Percentiles rank a stretch among this genome's conserved stretches.
These are phyloP conservation scores for Aradophagus sp. DNA, from an alignment of 1,140 invertebrate species.

Conservation along the genomic window DNA sequence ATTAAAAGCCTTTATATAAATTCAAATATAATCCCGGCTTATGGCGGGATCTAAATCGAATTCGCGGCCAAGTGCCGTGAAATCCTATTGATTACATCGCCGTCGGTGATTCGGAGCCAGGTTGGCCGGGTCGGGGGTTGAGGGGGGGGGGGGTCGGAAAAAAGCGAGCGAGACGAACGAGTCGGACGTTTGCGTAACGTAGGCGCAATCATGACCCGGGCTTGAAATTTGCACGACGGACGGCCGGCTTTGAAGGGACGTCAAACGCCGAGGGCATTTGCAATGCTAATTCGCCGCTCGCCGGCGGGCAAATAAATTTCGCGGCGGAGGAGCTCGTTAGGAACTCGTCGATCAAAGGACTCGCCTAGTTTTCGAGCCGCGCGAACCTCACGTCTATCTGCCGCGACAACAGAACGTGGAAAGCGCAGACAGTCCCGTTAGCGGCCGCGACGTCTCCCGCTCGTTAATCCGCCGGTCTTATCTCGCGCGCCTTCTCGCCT, in stretches of 20 bases:
- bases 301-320: constrained; percentile 32
- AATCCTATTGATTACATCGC: constrained; percentile 41
- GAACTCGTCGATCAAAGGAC: constrained; percentile 54
- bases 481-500: constrained; percentile 40
- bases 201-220: constrained; percentile 4
- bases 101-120: constrained; percentile 1
- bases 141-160: too few relatives aligned
- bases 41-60: constrained; percentile 23
- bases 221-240: constrained; percentile 11
- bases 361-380: constrained; percentile 16
- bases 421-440: constrained; percentile 55
- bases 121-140: too few relatives aligned
- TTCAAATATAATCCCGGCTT: constrained; percentile 37
- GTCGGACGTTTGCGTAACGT: constrained; percentile 4
- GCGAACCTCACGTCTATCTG: constrained; percentile 33
- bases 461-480: constrained; percentile 57
- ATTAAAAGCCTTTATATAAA: constrained; percentile 37
- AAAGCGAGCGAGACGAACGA: not conserved
- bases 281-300: constrained; percentile 38
- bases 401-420: constrained; percentile 13
- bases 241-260: constrained; percentile 27
- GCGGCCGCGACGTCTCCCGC: constrained; percentile 32
- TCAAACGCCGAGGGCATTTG: constrained; percentile 35
- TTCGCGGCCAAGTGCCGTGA: constrained; percentile 28
- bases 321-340: constrained; percentile 42